Evolutionary conservation across 23 tunicate genomes (phyloP), one percentile per base, ranked within the genome.

Genomic region (Styela clava): DNA sequence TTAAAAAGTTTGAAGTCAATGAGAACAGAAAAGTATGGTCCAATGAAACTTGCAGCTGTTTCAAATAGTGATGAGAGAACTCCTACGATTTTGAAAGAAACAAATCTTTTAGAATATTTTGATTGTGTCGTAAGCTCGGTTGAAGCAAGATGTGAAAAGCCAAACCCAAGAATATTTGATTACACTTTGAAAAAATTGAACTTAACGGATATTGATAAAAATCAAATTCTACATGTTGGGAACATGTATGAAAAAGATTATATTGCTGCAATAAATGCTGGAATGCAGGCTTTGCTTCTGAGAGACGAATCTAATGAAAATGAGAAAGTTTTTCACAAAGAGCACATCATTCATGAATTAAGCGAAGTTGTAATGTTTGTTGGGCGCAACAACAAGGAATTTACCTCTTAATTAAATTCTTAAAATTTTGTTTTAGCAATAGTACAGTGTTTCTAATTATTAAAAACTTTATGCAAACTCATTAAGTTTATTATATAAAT

Each of bases 41-140:
- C 21, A 1, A 31, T 69, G 2, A 69, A 35, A 28, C 21, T 73
- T 1, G 84, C 79, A 21, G 80, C 74, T 1, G 56, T 86, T 24
- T 70, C 89, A 5, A 78, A 86, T 63, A 79, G 80, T 44, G 89
- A 86, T 73, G 37, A 86, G 0, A 74, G 89, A 7, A 64, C 83
- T 56, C 18, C 64, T 20, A 35, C 26, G 16, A 79, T 24, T 28
- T 36, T 86, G 65, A 33, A 52, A 27, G 23, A 34, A 35, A 71
- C 26, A 56, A 79, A 70, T 2, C 37, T 86, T 19, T 21, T 16
- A 44, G 28, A 71, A 27, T 71, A 78, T 69, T 61, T 86, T 34
- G 89, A 86, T 23, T 35, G 69, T 86, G 85, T 78, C 35, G 63
- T 86, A 3, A 86, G 85, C 0, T 71, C 85, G 16, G 51, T 34